Evolutionary conservation across 2,797 vertebrate genomes (phyloP), one percentile per base, ranked within the genome.

Genomic region (Cossypha caffra): DNA sequence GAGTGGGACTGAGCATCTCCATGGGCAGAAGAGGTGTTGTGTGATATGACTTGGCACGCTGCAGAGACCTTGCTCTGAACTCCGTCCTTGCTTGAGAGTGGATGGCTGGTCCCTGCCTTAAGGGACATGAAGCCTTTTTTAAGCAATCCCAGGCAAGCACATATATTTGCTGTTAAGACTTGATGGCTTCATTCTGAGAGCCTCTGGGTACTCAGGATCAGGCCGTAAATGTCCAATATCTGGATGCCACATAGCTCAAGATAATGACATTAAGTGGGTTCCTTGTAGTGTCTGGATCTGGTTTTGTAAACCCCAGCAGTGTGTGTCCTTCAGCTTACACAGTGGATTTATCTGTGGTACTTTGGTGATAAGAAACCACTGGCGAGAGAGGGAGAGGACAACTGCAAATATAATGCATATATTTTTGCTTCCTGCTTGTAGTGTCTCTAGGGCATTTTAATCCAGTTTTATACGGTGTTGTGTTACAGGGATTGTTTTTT

Each of bases 61-160:
- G 67, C 63, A 51, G 47, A 85, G 88, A 94, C 89, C 91, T 87
- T 77, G 50, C 57, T 75, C 47, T 94, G 91, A 93, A 80, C 92
- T 88, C 52, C 5, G 63, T 55, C 74, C 54, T 72, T 0, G 0
- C 33, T 78, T 48, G 37, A 64, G 40, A 77, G 47, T 61, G 50
- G 28, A 29, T 75, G 9, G 61, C 13, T 58, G n/a, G 33, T 83
- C 40, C 45, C 31, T 93, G 87, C 89, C 87, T 72, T 71, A 54
- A 93, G 85, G 78, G 78, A 92, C 58, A 7, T 18, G 61, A 90
- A 93, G 91, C 75, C 57, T 88, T 80, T 93, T 84, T 51, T 51
- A 73, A 91, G 31, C 76, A 75, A 28, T 75, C 42, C 62, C 18
- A 23, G 59, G 59, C 75, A 93, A 90, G 62, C n/a, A 26, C 16